Percentiles rank a stretch among this genome's conserved stretches.
Conservation (phyloP, 2,888 invertebrate species). For the Oxytorus armatus region DNA sequence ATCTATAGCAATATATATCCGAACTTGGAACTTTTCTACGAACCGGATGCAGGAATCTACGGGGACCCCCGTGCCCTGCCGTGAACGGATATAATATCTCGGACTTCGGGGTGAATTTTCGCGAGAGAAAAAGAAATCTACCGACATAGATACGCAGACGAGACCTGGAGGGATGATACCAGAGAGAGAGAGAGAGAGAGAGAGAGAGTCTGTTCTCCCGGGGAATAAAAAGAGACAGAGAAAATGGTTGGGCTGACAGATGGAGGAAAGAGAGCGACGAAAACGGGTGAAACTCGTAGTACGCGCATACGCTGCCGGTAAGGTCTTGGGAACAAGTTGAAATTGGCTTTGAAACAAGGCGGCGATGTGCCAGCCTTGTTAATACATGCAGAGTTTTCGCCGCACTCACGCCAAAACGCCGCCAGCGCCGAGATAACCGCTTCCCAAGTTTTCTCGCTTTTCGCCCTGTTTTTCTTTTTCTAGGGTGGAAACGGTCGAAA, state of each 20-base stretch:
- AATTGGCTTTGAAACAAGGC: slow-evolving; percentile 68
- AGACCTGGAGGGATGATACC: slow-evolving; percentile 56
- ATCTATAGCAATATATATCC: slow-evolving; percentile 27
- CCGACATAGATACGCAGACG: slow-evolving; percentile 33
- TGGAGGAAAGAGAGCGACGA: slow-evolving; percentile 29
- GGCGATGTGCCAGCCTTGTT: slow-evolving; percentile 58
- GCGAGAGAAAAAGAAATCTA: slow-evolving; percentile 44
- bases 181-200: slow-evolving; percentile 29
- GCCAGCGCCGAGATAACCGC: slow-evolving; percentile 61
- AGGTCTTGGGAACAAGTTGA: slow-evolving; percentile 66
- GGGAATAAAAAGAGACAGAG: slow-evolving; percentile 2
- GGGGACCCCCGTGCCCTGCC: no score
- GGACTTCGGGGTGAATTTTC: slow-evolving; percentile 54
- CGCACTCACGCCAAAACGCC: slow-evolving; percentile 48
- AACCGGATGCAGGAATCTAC: no score
- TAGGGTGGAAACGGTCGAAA: not conserved
- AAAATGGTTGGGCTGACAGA: slow-evolving; percentile 35
- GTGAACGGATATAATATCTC: slow-evolving; percentile 70
- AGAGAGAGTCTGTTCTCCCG: no score
- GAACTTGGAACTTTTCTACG: slow-evolving; percentile 59
- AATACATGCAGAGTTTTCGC: slow-evolving; percentile 64
- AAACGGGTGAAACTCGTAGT: slow-evolving; percentile 51
- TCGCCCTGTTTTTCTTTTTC: slow-evolving; percentile 53
- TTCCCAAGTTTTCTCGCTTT: slow-evolving; percentile 62
- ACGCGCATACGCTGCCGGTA: slow-evolving; percentile 39